Evolutionary conservation across 2,888 invertebrate species (phyloP), one percentile per base, ranked within the genome.

Genomic region (Anticlea derivata): DNA sequence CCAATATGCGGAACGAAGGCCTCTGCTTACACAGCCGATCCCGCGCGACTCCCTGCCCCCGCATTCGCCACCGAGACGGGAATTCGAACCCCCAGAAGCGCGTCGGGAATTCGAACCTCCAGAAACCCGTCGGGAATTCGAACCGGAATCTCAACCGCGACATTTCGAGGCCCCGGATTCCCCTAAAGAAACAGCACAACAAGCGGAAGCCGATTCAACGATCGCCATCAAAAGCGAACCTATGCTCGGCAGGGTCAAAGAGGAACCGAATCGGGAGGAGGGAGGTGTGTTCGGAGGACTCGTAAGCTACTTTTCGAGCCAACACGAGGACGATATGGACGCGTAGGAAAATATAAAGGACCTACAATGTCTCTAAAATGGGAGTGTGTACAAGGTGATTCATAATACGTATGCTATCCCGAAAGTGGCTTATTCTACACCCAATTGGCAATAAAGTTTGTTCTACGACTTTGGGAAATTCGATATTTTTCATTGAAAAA

Each of bases 301-400:
- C 68, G 97, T 97, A 51, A 97, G 96, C 79, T 97, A 97, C 87
- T 97, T 97, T 85, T 97, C 97, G 65, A 96, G 96, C 75, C 97
- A 97, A 83, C 93, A 93, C 65, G 95, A 97, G 79, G 97, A 97
- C 76, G 96, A 97, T 83, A 92, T 96, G 72, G 96, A 96, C 81
- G 93, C 81, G 58, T 86, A 82, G 72, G 7, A n/a, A 22, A 7
- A 6, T 26, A 2, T 13, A 7, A 23, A 13, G n/a, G 1, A 29
- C 20, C 11, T 7, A 10, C 12, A 23, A 11, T 12, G 5, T 11
- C 29, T 29, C 27, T 10, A 20, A 10, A 11, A n/a, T 10, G n/a
- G 7, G 27, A 39, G 29, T 24, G 7, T 11, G 3, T 29, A n/a
- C n/a, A n/a, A n/a, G n/a, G n/a, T n/a, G n/a, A n/a, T n/a, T n/a